These are phyloP conservation scores for Globodera ellingtonae DNA, from an alignment of 1,140 invertebrate genomes.

Conservation along the genomic window DNA sequence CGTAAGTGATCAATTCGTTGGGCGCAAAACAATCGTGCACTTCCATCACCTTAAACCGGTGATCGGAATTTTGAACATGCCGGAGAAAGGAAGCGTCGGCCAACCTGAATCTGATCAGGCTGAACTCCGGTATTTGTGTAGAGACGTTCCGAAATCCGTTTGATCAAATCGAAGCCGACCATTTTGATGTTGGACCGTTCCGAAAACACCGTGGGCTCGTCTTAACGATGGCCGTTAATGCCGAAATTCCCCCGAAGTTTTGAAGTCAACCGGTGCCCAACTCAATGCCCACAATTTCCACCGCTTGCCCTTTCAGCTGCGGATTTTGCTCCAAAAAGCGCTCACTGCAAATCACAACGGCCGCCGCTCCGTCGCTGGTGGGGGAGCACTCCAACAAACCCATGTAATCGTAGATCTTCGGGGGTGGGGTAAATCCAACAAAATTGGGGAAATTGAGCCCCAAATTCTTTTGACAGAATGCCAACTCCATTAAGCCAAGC, in stretches of 20 bases:
- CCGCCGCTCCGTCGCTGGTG: conserved; percentile 91
- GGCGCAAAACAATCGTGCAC: conserved; percentile 98
- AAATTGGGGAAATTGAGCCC: neutral
- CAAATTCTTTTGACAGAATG: neutral
- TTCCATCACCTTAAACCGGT: conserved; percentile 77
- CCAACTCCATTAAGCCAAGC: no score
- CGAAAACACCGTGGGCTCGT: conserved; percentile 80
- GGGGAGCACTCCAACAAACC: conserved; percentile 70
- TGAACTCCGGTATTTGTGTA: conserved; percentile 75
- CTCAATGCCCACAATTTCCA: conserved; percentile 67
- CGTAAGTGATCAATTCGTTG: conserved; percentile 96
- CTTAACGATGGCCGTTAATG: conserved; percentile 63
- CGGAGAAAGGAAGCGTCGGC: no score
- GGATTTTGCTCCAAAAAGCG: conserved; percentile 79
- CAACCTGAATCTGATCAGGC: conserved; percentile 60
- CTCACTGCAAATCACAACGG: conserved; percentile 85
- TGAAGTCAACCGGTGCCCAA: conserved; percentile 68
- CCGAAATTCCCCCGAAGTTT: neutral
- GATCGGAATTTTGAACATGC: neutral
- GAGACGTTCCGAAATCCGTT: conserved; percentile 77
- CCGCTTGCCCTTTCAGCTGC: conserved; percentile 78
- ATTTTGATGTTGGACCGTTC: conserved; percentile 86
- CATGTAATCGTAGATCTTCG: conserved; percentile 32
- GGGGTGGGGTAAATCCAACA: neutral
- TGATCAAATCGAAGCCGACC: conserved; percentile 94